Conservation (phyloP, 2,113 vertebrate species). For the Tricholaema leucomelas region DNA sequence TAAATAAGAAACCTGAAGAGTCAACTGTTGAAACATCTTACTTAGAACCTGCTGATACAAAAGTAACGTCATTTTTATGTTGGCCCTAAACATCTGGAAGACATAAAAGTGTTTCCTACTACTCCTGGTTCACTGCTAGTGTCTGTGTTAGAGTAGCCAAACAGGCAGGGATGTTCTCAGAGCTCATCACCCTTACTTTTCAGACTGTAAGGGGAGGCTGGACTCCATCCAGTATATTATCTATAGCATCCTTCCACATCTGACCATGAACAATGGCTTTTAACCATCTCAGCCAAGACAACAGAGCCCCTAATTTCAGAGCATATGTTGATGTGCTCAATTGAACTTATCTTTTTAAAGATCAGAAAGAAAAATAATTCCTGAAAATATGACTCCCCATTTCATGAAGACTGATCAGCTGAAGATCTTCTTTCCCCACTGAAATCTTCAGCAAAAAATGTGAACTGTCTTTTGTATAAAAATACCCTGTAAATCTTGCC, state of each 20-base stretch:
- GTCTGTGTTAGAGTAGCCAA: neutral
- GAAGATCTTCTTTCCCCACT: neutral
- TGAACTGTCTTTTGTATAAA: neutral
- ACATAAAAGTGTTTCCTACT: neutral
- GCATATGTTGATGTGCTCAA: neutral
- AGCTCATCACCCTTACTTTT: neutral
- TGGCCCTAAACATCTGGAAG: neutral
- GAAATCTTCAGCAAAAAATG: neutral
- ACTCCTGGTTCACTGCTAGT: neutral
- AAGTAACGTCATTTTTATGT: neutral
- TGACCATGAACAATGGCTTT: neutral
- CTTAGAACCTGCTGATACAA: neutral
- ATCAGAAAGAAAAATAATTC: neutral
- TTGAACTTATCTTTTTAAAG: neutral
- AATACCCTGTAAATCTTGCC: neutral
- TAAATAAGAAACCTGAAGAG: neutral
- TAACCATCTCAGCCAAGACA: neutral
- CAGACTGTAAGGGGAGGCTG: neutral
- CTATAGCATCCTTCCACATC: neutral
- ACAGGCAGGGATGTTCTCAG: neutral
- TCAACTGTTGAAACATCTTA: neutral
- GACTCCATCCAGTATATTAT: neutral
- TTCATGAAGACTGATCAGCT: neutral
- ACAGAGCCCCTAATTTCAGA: neutral
- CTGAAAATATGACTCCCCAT: neutral